phyloP scores from a whole-genome alignment of 2,888 invertebrate species.

The Orthosia cruda region DNA sequence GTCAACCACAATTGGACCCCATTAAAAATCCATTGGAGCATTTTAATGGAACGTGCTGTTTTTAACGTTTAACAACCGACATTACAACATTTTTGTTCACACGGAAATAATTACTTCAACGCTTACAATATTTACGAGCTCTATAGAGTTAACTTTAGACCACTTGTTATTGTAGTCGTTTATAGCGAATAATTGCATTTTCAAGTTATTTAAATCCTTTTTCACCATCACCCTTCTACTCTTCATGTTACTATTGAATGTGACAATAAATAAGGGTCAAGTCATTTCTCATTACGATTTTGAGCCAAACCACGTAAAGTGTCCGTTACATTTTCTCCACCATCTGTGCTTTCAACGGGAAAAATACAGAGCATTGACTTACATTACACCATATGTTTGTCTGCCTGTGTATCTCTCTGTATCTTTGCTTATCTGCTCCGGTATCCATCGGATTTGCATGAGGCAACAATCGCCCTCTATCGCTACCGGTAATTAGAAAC shows the following conservation, averaged over 20 bases:
- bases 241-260: not conserved
- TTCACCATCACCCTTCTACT: not conserved
- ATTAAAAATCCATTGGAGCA: conserved; percentile 69
- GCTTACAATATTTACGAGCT: conserved; percentile 53
- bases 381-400: conserved; percentile 64
- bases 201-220: not conserved
- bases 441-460: conserved; percentile 87
- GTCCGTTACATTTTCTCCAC: conserved; percentile 38
- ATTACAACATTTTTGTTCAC: conserved; percentile 66
- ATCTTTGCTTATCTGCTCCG: conserved; percentile 77
- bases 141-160: conserved; percentile 35
- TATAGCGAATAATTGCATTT: not conserved
- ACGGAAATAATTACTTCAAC: conserved; percentile 72
- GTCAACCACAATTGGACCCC: conserved; percentile 48
- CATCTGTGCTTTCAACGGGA: conserved; percentile 46
- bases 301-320: conserved; percentile 8
- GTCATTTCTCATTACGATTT: conserved; percentile 5
- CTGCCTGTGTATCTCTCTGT: conserved; percentile 68
- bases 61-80: conserved; percentile 52
- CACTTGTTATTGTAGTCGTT: conserved; percentile 18
- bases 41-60: conserved; percentile 64
- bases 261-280: not conserved
- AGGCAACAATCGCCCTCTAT: conserved; percentile 87
- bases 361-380: conserved; percentile 61
- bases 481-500: conserved; percentile 88